Conservation (phyloP, 2,888 invertebrate genomes). For the Diogma glabrata region DNA sequence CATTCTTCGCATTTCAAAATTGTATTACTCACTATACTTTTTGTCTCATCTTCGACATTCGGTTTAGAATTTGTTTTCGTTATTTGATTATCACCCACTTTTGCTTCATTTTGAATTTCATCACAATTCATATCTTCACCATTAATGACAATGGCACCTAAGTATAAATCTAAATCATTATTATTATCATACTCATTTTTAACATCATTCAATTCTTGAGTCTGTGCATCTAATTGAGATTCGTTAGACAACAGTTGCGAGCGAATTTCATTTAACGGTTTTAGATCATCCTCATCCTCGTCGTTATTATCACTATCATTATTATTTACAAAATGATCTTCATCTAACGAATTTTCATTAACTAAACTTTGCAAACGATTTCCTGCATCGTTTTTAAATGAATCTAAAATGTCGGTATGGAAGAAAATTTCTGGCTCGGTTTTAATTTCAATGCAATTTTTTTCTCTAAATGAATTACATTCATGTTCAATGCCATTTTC, state of each 20-base stretch:
- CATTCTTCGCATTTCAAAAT: not conserved
- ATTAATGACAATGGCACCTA: too few relatives aligned
- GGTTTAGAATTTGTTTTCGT: not conserved
- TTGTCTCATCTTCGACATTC: not conserved
- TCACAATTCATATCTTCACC: conserved; percentile 5
- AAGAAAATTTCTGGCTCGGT: conserved; percentile 1
- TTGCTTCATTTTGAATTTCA: not conserved
- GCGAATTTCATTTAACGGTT: too few relatives aligned
- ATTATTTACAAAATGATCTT: not conserved
- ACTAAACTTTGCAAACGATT: not conserved
- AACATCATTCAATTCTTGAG: not conserved
- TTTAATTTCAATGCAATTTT: not conserved
- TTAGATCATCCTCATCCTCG: not conserved
- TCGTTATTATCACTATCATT: not conserved
- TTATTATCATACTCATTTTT: not conserved
- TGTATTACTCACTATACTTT: not conserved
- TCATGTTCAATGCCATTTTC: conserved; percentile 3
- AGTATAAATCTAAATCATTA: too few relatives aligned
- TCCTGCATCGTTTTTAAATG: not conserved
- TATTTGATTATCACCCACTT: too few relatives aligned
- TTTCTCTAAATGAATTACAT: not conserved
- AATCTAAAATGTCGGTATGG: not conserved
- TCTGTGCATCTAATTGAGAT: not conserved
- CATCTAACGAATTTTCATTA: not conserved
- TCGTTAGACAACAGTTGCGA: too few relatives aligned